phyloP scores from a whole-genome alignment of 2,113 vertebrate species.

The Pristiophorus japonicus region DNA sequence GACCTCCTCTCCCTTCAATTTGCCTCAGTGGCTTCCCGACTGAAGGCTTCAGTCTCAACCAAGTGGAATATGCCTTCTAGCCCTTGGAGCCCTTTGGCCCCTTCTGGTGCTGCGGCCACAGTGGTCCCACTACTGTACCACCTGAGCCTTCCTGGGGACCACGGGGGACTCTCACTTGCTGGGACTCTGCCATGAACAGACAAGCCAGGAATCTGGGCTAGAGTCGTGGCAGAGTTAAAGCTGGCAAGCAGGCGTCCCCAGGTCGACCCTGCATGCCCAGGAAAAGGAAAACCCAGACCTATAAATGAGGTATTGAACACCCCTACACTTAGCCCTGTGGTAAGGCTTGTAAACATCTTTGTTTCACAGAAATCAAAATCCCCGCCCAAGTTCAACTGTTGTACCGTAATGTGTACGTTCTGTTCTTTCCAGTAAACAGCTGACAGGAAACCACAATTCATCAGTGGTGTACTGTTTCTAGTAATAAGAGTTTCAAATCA shows the following conservation, averaged over 20 bases:
- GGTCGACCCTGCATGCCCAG: neutral
- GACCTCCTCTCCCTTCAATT: neutral
- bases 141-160: neutral
- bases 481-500: neutral
- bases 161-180: no score
- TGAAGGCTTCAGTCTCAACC: neutral
- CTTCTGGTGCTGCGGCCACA: neutral
- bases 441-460: conserved; percentile 17
- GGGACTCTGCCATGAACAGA: neutral
- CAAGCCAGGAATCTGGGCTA: neutral
- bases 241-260: neutral
- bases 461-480: neutral
- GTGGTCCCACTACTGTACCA: neutral
- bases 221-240: neutral
- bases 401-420: neutral
- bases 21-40: neutral
- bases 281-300: neutral
- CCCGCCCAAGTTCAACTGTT: neutral
- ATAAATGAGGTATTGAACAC: neutral
- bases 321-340: neutral
- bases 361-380: conserved; percentile 7
- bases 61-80: neutral
- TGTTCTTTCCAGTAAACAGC: neutral
- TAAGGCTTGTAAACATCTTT: neutral
- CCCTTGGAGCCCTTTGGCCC: neutral